These are phyloP conservation scores for Sapajus apella DNA, from an alignment of 2,113 vertebrate species.

Conservation along the genomic window DNA sequence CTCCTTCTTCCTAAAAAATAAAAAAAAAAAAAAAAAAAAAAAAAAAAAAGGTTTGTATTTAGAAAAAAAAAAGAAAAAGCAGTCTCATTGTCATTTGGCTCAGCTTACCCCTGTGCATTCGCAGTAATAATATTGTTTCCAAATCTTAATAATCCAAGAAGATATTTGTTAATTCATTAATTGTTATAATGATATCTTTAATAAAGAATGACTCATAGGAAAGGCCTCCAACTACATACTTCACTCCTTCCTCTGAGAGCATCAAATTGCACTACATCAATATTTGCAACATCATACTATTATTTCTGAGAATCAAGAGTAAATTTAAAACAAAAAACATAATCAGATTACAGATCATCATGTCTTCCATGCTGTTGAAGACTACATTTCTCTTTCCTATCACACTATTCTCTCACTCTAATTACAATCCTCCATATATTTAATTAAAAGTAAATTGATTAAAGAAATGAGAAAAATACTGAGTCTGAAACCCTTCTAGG, in stretches of 20 bases:
- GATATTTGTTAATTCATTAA: slow-evolving; percentile 45
- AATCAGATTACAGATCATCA: neutral
- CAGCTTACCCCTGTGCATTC: neutral
- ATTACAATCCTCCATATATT: neutral
- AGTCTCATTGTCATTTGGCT: neutral
- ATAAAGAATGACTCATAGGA: slow-evolving; percentile 11
- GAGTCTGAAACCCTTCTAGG: neutral
- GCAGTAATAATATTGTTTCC: neutral
- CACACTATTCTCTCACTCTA: neutral
- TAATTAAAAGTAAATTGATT: slow-evolving; percentile 43
- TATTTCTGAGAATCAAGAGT: slow-evolving; percentile 25
- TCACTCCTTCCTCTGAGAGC: neutral
- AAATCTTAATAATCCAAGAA: neutral
- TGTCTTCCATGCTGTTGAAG: neutral
- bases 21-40: neutral
- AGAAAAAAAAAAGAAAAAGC: neutral
- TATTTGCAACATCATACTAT: slow-evolving; percentile 6
- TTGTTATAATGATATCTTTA: neutral
- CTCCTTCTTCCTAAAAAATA: neutral
- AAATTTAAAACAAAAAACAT: neutral
- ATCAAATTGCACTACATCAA: slow-evolving; percentile 15
- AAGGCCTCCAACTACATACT: neutral
- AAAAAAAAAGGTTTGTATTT: neutral
- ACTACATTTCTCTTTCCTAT: slow-evolving; percentile 34
- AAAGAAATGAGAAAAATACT: neutral